These are phyloP conservation scores for Zelostemma sp. DNA, from an alignment of 1,140 invertebrate species.

Conservation along the genomic window DNA sequence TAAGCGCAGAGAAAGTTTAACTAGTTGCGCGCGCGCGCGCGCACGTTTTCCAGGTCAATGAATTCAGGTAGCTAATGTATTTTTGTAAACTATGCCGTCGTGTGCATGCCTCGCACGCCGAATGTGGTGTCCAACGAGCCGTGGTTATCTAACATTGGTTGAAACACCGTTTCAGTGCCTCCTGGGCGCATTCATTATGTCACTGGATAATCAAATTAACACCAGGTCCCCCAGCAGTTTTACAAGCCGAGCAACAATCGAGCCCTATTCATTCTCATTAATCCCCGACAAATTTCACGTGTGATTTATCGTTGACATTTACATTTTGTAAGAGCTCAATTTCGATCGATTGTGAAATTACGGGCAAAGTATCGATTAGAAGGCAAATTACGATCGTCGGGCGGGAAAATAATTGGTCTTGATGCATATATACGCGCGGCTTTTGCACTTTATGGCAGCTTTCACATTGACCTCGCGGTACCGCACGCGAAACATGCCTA, in stretches of 20 bases:
- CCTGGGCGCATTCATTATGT: background rate
- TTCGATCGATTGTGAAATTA: background rate
- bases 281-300: background rate
- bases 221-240: slow-evolving; percentile 1
- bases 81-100: slow-evolving; percentile 1
- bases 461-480: slow-evolving; percentile 25
- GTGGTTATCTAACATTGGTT: slow-evolving; percentile 10
- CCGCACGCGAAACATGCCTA: slow-evolving; percentile 15
- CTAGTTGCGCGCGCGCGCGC: slow-evolving; percentile 5
- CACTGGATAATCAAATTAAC: slow-evolving; percentile 8
- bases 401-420: slow-evolving; percentile 30
- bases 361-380: slow-evolving; percentile 17
- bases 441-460: slow-evolving; percentile 22
- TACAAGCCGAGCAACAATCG: background rate
- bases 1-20: slow-evolving; percentile 20
- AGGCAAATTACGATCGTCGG: slow-evolving; percentile 26
- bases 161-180: slow-evolving; percentile 7
- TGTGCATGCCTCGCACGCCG: background rate
- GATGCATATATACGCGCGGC: slow-evolving; percentile 11
- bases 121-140: slow-evolving; percentile 3
- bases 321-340: background rate
- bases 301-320: background rate
- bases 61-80: slow-evolving; percentile 26
- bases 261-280: too few species aligned
- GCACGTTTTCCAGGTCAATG: slow-evolving; percentile 26